Evolutionary conservation across 2,113 vertebrate species (phyloP).

Genomic region (Pyrgilauda ruficollis): DNA sequence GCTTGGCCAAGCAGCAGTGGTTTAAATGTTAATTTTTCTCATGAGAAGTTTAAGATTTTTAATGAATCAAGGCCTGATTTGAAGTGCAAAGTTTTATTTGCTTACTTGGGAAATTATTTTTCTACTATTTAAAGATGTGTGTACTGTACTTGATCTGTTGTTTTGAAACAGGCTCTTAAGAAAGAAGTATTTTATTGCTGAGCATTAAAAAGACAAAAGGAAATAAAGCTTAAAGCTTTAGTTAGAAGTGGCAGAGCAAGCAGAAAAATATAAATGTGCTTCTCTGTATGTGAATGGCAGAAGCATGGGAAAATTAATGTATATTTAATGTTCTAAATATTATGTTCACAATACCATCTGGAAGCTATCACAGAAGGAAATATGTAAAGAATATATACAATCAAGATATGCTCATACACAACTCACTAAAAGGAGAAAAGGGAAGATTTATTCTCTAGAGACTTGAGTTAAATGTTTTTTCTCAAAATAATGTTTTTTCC

Average conservation of each 20-base stretch:
- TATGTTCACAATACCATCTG: slow-evolving; percentile 44
- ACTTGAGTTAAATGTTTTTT: slow-evolving; percentile 32
- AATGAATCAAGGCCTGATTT: slow-evolving; percentile 85
- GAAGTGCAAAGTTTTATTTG: slow-evolving; percentile 88
- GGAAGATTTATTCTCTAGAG: not conserved
- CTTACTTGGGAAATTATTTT: slow-evolving; percentile 86
- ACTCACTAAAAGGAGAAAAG: slow-evolving; percentile 3
- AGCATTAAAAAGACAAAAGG: slow-evolving; percentile 48
- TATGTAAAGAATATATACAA: slow-evolving; percentile 34
- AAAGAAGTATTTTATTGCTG: slow-evolving; percentile 61
- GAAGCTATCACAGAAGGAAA: slow-evolving; percentile 34
- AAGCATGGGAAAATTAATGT: slow-evolving; percentile 37
- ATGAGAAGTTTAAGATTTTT: slow-evolving; percentile 84
- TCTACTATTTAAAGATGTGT: slow-evolving; percentile 78
- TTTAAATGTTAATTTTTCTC: slow-evolving; percentile 88
- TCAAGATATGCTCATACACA: slow-evolving; percentile 4
- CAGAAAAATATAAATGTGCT: slow-evolving; percentile 21
- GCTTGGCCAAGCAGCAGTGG: slow-evolving; percentile 82
- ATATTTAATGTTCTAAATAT: slow-evolving; percentile 49
- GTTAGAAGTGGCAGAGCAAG: slow-evolving; percentile 1
- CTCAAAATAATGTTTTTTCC: slow-evolving; percentile 33
- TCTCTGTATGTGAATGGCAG: slow-evolving; percentile 11
- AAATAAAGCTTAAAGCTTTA: slow-evolving; percentile 45
- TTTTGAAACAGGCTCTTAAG: slow-evolving; percentile 69
- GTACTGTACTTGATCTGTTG: slow-evolving; percentile 74